A percentile compares a stretch with the other conserved stretches of the same genome.
phyloP scores from a whole-genome alignment of 2,113 vertebrate genomes.

The Lanius collurio region DNA sequence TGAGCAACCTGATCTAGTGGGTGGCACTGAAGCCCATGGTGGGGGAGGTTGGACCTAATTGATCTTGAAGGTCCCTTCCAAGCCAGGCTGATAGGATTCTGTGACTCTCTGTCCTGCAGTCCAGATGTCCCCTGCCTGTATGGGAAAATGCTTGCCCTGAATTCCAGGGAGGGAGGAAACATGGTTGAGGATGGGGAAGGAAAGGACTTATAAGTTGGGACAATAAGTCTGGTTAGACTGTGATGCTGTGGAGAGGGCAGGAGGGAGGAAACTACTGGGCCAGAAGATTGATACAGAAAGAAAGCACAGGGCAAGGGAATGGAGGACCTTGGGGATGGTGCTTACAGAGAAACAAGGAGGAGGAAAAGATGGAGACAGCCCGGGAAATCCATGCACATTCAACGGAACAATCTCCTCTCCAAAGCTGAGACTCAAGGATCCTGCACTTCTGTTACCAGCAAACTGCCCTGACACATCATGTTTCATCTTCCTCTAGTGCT shows the following conservation, averaged over 20 bases:
- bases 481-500: not conserved
- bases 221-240: not conserved
- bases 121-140: not conserved
- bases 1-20: not conserved
- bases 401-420: not conserved
- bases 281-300: not conserved
- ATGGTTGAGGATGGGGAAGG: not conserved
- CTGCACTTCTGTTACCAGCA: not conserved
- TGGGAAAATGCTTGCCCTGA: not conserved
- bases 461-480: not conserved
- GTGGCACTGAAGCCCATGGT: accelerated
- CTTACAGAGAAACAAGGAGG: not conserved
- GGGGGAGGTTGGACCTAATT: not conserved
- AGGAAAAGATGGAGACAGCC: not conserved
- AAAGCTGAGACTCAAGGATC: not conserved
- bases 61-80: not conserved
- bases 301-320: not conserved
- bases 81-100: not conserved
- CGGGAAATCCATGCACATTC: not conserved
- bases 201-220: not conserved
- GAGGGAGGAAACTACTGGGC: not conserved
- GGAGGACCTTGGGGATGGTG: not conserved
- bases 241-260: not conserved
- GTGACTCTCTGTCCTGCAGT: not conserved
- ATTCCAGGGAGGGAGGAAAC: not conserved